These are phyloP conservation scores for Hartigia nigra DNA, from an alignment of 2,888 invertebrate genomes.

Conservation along the genomic window DNA sequence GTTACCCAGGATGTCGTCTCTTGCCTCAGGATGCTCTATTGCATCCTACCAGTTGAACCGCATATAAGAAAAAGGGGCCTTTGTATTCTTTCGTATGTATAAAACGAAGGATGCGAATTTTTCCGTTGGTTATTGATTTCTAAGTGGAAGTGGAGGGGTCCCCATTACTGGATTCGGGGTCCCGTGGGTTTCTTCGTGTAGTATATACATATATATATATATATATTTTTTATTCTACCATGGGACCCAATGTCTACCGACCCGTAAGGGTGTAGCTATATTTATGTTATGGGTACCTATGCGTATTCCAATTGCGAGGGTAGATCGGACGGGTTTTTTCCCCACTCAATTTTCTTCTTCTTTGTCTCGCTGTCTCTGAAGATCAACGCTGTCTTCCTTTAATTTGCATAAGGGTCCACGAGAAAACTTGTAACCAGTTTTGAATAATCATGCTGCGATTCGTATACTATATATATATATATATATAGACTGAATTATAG, in stretches of 20 bases:
- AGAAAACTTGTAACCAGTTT: not conserved
- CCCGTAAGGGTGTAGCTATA: not conserved
- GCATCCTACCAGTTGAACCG: not conserved
- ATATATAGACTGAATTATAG: not conserved
- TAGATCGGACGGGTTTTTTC: conserved; percentile 1
- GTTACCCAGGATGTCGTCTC: not conserved
- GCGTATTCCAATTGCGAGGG: not conserved
- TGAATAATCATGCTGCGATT: not conserved
- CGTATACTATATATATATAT: not conserved
- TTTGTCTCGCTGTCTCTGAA: not conserved
- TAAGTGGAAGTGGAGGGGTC: not conserved
- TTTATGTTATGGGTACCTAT: not conserved
- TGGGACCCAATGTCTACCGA: not conserved
- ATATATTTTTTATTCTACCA: not conserved
- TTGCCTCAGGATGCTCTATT: not conserved
- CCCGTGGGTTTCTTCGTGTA: not conserved
- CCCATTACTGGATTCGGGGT: not conserved
- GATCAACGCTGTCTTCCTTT: not conserved
- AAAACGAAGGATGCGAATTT: conserved; percentile 4
- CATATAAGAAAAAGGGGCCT: not conserved
- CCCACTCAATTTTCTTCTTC: not conserved
- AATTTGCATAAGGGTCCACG: not conserved
- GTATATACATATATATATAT: too few species aligned
- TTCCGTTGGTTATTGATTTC: conserved; percentile 16
- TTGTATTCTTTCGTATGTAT: not conserved